Percentiles rank a stretch among this genome's conserved stretches.
phyloP scores from a whole-genome alignment of 2,797 vertebrate species.

The Synaphobranchus kaupii region DNA sequence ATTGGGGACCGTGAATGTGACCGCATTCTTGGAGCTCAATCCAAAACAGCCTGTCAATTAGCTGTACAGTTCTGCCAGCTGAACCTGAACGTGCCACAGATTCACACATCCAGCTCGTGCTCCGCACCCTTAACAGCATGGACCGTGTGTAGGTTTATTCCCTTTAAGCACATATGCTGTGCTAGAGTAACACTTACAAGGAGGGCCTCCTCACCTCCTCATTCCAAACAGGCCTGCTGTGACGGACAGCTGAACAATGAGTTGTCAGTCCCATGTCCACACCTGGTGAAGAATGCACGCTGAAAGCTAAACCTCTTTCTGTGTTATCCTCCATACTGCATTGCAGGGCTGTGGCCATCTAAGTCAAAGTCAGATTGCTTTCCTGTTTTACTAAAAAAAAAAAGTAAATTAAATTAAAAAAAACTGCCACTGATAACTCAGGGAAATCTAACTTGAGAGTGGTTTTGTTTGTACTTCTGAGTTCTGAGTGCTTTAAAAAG shows the following conservation, averaged over 20 bases:
- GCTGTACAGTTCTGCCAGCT: constrained; percentile 60
- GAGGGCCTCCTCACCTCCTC: neutral
- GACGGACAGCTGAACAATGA: neutral
- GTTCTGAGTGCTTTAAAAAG: neutral
- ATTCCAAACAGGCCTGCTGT: neutral
- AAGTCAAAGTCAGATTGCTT: neutral
- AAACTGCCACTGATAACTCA: neutral
- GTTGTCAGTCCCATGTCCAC: neutral
- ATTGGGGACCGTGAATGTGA: constrained; percentile 76
- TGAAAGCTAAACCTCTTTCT: neutral
- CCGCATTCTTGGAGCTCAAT: constrained; percentile 63
- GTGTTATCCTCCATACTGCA: neutral
- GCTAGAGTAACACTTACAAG: neutral
- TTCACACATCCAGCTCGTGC: constrained; percentile 29
- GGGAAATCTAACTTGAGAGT: neutral
- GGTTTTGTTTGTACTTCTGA: neutral
- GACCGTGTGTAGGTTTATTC: neutral
- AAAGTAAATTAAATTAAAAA: too few species aligned
- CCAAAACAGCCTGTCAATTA: constrained; percentile 76
- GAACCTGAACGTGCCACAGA: constrained; percentile 52
- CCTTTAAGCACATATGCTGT: neutral
- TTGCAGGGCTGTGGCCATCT: neutral
- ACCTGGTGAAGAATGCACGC: neutral
- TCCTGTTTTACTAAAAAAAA: neutral
- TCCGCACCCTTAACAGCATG: neutral